Percentiles rank a stretch among this genome's conserved stretches.
phyloP scores from a whole-genome alignment of 2,113 vertebrate species.

The Psittacula cyanocephala region DNA sequence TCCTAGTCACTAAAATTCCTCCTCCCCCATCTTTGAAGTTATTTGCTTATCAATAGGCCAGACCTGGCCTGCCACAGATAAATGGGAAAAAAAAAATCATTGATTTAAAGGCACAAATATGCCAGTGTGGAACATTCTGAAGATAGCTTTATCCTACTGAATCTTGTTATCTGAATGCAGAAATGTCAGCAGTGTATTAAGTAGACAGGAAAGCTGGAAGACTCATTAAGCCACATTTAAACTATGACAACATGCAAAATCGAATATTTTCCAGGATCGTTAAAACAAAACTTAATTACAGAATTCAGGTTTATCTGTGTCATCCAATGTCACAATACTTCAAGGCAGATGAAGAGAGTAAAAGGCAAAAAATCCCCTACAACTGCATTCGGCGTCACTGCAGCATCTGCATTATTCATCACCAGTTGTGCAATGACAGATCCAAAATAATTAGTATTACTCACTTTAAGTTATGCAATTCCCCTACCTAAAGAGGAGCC shows the following conservation, averaged over 20 bases:
- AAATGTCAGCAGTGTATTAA: background rate
- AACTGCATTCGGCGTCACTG: slow-evolving; percentile 4
- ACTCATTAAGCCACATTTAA: background rate
- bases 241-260: background rate
- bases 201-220: background rate
- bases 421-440: slow-evolving; percentile 32
- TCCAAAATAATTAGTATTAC: slow-evolving; percentile 60
- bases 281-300: slow-evolving; percentile 46
- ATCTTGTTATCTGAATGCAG: background rate
- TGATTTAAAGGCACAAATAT: background rate
- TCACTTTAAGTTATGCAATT: slow-evolving; percentile 46
- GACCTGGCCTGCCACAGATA: background rate
- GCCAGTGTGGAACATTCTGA: background rate
- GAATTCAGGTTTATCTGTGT: slow-evolving; percentile 2
- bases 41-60: background rate
- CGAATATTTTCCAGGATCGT: background rate
- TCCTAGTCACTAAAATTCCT: background rate
- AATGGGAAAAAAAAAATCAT: background rate
- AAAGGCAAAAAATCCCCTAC: background rate
- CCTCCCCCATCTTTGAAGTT: background rate
- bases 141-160: background rate
- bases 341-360: background rate
- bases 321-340: slow-evolving; percentile 56
- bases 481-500: background rate
- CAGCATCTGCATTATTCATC: slow-evolving; percentile 65